phyloP scores from a whole-genome alignment of 2,888 invertebrate species.

The Dascillus cervinus region DNA sequence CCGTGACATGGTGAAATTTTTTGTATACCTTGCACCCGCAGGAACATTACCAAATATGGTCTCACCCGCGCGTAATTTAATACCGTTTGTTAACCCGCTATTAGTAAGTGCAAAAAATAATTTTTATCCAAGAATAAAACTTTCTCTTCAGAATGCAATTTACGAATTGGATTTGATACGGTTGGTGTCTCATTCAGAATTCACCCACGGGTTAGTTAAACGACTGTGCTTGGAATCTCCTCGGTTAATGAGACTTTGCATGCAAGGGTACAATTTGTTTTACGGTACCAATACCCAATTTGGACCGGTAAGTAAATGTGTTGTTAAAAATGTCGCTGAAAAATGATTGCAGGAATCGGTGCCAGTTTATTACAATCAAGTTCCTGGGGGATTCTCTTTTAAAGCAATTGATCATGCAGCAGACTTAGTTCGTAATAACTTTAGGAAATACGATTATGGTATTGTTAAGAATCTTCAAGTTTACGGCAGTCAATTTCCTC shows the following conservation, averaged over 20 bases:
- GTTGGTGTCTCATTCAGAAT: constrained; percentile 28
- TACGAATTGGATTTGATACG: constrained; percentile 26
- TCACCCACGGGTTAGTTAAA: constrained; percentile 21
- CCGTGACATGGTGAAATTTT: constrained; percentile 42
- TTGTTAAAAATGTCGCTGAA: too few species aligned
- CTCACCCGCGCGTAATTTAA: constrained; percentile 56
- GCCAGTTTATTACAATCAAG: constrained; percentile 36
- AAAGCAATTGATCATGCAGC: constrained; percentile 34
- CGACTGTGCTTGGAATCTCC: constrained; percentile 33
- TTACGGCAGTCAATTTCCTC: constrained; percentile 48
- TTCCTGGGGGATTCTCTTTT: constrained; percentile 36
- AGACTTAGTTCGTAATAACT: constrained; percentile 35
- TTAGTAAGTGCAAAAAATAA: constrained; percentile 41
- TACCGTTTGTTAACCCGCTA: constrained; percentile 52
- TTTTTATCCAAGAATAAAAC: too few species aligned
- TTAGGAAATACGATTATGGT: constrained; percentile 53
- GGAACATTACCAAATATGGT: constrained; percentile 47
- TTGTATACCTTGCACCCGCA: constrained; percentile 49
- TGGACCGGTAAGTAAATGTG: constrained; percentile 32
- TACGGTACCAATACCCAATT: constrained; percentile 34
- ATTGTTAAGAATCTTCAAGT: constrained; percentile 42
- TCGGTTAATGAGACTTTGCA: constrained; percentile 30
- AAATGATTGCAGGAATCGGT: constrained; percentile 11
- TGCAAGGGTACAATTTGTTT: constrained; percentile 32
- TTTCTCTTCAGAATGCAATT: too few species aligned